Evolutionary conservation across 1,140 invertebrate genomes (phyloP).

Genomic region (Micrasema minimum): DNA sequence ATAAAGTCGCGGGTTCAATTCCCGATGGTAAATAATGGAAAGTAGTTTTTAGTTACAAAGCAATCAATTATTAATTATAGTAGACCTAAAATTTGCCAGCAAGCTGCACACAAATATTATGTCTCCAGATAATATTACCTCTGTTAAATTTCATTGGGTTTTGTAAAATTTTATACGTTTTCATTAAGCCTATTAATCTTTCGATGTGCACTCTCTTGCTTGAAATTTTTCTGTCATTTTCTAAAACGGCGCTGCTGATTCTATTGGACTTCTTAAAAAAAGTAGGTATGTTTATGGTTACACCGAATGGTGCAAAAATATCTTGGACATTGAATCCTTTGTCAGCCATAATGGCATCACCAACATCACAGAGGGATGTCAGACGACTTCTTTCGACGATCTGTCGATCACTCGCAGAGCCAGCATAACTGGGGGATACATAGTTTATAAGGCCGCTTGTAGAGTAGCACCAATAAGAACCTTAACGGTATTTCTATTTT

Average conservation of each 20-base stretch:
- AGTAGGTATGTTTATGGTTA: slow-evolving; percentile 3
- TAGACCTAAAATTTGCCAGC: no score
- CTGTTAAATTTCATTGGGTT: slow-evolving; percentile 1
- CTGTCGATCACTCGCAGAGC: background rate
- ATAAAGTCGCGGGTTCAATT: no score
- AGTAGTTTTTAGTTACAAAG: no score
- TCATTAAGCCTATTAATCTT: background rate
- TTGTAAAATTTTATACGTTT: slow-evolving; percentile 2
- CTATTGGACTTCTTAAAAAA: background rate
- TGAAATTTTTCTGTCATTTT: background rate
- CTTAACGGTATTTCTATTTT: background rate
- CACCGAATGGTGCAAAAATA: background rate
- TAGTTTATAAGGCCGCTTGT: background rate
- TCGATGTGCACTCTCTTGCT: background rate
- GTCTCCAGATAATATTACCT: background rate
- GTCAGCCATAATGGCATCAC: background rate
- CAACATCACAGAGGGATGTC: no score
- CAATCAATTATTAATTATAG: no score
- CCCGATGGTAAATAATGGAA: no score
- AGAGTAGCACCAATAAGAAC: background rate
- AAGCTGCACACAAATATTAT: slow-evolving; percentile 1
- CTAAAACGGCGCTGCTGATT: background rate
- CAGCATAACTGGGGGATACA: background rate
- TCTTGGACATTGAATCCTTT: slow-evolving; percentile 5
- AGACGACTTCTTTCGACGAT: background rate